Percentiles rank a stretch among this genome's conserved stretches.
Conservation (phyloP, 2,888 invertebrate genomes). For the Ectemnius continuus region DNA sequence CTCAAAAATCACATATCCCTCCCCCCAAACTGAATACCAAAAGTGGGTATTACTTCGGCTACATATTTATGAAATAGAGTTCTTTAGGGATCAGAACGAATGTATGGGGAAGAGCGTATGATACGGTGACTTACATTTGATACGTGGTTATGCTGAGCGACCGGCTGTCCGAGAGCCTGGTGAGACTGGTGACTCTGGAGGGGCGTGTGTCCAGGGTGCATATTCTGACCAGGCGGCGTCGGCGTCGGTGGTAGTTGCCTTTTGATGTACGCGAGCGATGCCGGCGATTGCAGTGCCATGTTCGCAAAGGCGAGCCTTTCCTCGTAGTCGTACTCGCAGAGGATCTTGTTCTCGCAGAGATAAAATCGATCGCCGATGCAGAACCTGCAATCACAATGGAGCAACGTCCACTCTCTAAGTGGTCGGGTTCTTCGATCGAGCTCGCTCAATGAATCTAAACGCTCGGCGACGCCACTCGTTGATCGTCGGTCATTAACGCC, state of each 20-base stretch:
- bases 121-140: conserved; percentile 70
- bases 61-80: too few relatives aligned
- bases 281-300: conserved; percentile 93
- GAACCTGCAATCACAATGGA: conserved; percentile 84
- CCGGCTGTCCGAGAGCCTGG: conserved; percentile 71
- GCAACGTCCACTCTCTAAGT: conserved; percentile 17
- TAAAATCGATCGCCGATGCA: conserved; percentile 99
- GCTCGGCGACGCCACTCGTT: not conserved
- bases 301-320: conserved; percentile 96
- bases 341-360: conserved; percentile 97
- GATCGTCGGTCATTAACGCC: conserved; percentile 7
- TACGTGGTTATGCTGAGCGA: conserved; percentile 74
- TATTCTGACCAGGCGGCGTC: conserved; percentile 71
- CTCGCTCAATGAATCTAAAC: not conserved
- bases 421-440: not conserved
- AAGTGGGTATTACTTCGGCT: too few relatives aligned
- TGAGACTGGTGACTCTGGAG: conserved; percentile 64
- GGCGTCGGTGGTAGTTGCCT: conserved; percentile 80
- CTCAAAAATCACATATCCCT: not conserved
- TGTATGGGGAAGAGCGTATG: too few relatives aligned
- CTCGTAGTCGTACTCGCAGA: conserved; percentile 98
- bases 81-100: too few relatives aligned
- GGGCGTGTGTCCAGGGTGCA: conserved; percentile 72
- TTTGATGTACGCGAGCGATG: conserved; percentile 88
- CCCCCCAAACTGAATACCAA: not conserved